Evolutionary conservation across 1,140 invertebrate genomes (phyloP), one percentile per base, ranked within the genome.

Genomic region (Harpegnathos saltator): DNA sequence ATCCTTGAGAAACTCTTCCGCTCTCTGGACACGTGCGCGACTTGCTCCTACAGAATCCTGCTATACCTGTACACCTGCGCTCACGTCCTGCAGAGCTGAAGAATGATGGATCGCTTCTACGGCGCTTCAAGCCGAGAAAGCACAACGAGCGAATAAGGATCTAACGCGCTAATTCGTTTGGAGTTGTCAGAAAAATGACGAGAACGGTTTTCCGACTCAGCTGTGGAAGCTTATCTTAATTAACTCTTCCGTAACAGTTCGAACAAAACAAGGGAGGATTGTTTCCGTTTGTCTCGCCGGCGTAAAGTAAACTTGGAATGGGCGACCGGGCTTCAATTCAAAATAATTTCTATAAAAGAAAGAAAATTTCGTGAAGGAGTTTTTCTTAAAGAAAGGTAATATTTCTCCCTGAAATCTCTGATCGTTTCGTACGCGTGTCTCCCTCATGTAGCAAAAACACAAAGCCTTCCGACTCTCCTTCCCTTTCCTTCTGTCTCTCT

Each of bases 181-280:
- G 75, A 71, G 75, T 80, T 69, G 75, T 80, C 54, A 48, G 75
- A 80, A 80, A 80, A 80, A 80, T 80, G 75, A 80, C 52, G 75
- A 19, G 24, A n/a, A 33, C 58, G 71, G 65, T 80, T 80, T 71
- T 59, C 68, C n/a, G 69, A 58, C 75, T n/a, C 38, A 68, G 54
- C 61, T 65, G 14, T 24, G n/a, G 29, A 17, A 75, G 44, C 44
- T 22, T 29, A 48, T 69, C 52, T 66, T 44, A 69, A 80, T 80
- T 80, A 80, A 29, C 69, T 68, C 56, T 69, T 22, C 22, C 22
- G 26, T n/a, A 56, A 44, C 50, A 24, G 48, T 68, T 58, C 54
- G n/a, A 19, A 19, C 14, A 48, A 58, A 56, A 29, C 48, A 14
- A 69, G 17, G 59, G 44, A 26, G 44, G 17, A 14, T 33, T 77